These are phyloP conservation scores for Euura lappo DNA, from an alignment of 1,140 invertebrate species.

Conservation along the genomic window DNA sequence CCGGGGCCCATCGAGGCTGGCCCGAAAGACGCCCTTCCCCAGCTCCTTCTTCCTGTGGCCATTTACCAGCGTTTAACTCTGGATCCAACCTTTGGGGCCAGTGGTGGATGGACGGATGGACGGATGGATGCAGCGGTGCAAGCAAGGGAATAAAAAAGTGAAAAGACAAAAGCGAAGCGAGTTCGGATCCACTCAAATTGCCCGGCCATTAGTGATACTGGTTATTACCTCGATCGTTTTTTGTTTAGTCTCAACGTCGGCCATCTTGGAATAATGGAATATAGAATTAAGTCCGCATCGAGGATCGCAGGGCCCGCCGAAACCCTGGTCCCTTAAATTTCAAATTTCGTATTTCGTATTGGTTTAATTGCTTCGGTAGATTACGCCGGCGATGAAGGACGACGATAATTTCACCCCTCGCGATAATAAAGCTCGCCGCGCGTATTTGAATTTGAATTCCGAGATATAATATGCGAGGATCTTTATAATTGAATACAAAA, in stretches of 20 bases:
- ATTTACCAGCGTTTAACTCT: conserved; percentile 24
- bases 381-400: too few species aligned
- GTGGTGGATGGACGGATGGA: conserved; percentile 18
- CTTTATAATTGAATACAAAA: too few species aligned
- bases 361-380: too few species aligned
- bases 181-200: conserved; percentile 57
- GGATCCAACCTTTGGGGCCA: conserved; percentile 1
- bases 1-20: conserved; percentile 12
- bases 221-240: conserved; percentile 61
- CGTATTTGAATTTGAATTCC: too few species aligned
- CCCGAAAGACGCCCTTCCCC: neutral
- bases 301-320: too few species aligned
- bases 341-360: too few species aligned
- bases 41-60: neutral
- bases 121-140: conserved; percentile 18
- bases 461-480: too few species aligned
- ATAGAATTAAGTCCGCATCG: conserved; percentile 43
- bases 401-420: too few species aligned
- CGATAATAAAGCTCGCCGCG: too few species aligned
- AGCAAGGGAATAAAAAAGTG: conserved; percentile 19
- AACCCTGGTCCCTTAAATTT: too few species aligned
- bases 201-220: conserved; percentile 60
- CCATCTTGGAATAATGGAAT: conserved; percentile 59
- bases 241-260: conserved; percentile 46
- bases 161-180: conserved; percentile 32